phyloP scores from a whole-genome alignment of 2,797 vertebrate genomes.

The Oophaga sylvatica region DNA sequence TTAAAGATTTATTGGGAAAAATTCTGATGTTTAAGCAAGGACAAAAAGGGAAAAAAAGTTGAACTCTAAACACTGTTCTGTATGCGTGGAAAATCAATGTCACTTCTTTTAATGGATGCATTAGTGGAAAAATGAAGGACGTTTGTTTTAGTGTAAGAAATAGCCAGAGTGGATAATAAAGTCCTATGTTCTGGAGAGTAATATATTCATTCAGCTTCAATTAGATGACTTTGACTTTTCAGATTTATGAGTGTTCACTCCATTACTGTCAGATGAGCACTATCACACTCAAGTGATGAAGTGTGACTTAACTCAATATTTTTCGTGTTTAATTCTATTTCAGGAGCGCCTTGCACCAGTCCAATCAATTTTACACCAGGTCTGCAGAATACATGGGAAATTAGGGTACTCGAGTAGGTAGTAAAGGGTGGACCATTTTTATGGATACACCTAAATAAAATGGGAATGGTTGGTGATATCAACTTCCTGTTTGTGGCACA shows the following conservation, averaged over 20 bases:
- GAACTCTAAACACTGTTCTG: constrained; percentile 33
- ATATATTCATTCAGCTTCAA: constrained; percentile 52
- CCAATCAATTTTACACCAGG: not conserved
- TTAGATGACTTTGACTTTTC: constrained; percentile 35
- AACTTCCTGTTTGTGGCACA: no score
- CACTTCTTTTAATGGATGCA: constrained; percentile 53
- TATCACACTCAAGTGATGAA: not conserved
- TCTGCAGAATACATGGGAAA: not conserved
- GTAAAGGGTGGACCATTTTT: no score
- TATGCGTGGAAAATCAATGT: constrained; percentile 51
- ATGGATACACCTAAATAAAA: no score
- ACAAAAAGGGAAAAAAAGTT: constrained; percentile 1
- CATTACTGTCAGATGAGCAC: not conserved
- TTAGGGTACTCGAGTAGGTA: no score
- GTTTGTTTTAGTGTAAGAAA: constrained; percentile 34
- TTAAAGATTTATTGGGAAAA: constrained; percentile 48
- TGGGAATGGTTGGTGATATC: no score
- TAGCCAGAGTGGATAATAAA: constrained; percentile 47
- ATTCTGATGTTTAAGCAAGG: constrained; percentile 20
- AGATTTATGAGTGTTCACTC: constrained; percentile 44
- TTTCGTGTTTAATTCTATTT: not conserved
- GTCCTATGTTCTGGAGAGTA: constrained; percentile 32
- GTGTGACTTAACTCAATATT: not conserved
- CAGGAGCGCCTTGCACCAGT: not conserved
- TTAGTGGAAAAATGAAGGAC: constrained; percentile 59